phyloP scores from a whole-genome alignment of 2,113 vertebrate genomes.

The Ptychochromis oligacanthus region DNA sequence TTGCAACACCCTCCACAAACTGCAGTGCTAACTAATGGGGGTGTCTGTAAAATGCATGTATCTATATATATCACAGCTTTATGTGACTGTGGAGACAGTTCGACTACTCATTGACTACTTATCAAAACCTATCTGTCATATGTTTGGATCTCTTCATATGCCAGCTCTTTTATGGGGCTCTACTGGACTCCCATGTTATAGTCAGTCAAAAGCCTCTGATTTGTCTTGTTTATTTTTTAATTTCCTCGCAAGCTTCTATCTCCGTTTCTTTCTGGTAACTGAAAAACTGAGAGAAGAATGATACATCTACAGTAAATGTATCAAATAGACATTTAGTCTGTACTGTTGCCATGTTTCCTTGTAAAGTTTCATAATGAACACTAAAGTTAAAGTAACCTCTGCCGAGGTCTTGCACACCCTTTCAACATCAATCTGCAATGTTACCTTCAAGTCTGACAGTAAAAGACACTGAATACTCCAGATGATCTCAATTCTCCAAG shows the following conservation, averaged over 20 bases:
- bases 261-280: slow-evolving; percentile 1
- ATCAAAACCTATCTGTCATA: background rate
- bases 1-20: slow-evolving; percentile 2
- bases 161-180: background rate
- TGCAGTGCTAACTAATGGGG: slow-evolving; percentile 22
- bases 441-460: slow-evolving; percentile 44
- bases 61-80: slow-evolving; percentile 20
- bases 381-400: slow-evolving; percentile 49
- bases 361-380: slow-evolving; percentile 37
- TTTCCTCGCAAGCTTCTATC: slow-evolving; percentile 7
- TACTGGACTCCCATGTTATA: slow-evolving; percentile 5
- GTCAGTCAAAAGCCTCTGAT: slow-evolving; percentile 47
- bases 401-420: slow-evolving; percentile 43
- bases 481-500: slow-evolving; percentile 40
- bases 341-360: slow-evolving; percentile 12
- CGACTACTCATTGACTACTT: background rate
- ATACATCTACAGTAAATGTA: background rate
- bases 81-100: background rate
- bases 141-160: background rate
- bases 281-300: slow-evolving; percentile 6
- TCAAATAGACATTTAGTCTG: slow-evolving; percentile 15
- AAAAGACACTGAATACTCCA: slow-evolving; percentile 37
- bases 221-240: slow-evolving; percentile 39
- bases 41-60: slow-evolving; percentile 32
- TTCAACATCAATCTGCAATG: slow-evolving; percentile 50